Evolutionary conservation across 92 coral and sea anemone species (phyloP).

Genomic region (Epizoanthus scotinus): DNA sequence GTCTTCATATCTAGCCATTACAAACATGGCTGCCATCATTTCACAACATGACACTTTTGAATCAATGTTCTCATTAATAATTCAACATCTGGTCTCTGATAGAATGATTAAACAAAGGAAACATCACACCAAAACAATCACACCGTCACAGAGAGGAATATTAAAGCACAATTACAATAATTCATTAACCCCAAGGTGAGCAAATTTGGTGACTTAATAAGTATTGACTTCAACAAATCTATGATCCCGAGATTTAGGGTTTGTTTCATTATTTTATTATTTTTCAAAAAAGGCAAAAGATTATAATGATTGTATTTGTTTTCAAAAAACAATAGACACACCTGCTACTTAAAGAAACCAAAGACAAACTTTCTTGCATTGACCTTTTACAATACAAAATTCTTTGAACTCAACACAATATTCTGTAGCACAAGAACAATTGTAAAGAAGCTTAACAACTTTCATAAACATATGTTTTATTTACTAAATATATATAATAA

Average conservation of each 20-base stretch:
- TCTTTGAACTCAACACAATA: no score
- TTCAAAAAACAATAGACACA: conserved; percentile 14
- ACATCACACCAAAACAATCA: conserved; percentile 4
- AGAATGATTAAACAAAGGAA: background rate
- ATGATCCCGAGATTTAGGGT: background rate
- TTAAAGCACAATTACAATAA: background rate
- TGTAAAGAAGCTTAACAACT: no score
- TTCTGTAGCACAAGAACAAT: no score
- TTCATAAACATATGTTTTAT: no score
- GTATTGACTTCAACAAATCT: background rate
- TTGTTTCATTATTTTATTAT: background rate
- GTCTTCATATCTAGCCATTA: conserved; percentile 28
- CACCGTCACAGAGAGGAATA: conserved; percentile 5
- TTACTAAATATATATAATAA: no score
- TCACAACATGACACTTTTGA: background rate
- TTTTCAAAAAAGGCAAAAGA: background rate
- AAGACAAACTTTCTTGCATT: background rate
- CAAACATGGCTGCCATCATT: conserved; percentile 25
- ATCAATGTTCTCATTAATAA: conserved; percentile 26
- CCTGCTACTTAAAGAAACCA: conserved; percentile 17
- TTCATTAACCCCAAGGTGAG: background rate
- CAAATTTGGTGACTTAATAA: background rate
- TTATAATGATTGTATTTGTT: background rate
- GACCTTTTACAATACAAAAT: background rate
- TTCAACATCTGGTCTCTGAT: conserved; percentile 28